Evolutionary conservation across 2,888 invertebrate species (phyloP).

Genomic region (Morpho helenor): DNA sequence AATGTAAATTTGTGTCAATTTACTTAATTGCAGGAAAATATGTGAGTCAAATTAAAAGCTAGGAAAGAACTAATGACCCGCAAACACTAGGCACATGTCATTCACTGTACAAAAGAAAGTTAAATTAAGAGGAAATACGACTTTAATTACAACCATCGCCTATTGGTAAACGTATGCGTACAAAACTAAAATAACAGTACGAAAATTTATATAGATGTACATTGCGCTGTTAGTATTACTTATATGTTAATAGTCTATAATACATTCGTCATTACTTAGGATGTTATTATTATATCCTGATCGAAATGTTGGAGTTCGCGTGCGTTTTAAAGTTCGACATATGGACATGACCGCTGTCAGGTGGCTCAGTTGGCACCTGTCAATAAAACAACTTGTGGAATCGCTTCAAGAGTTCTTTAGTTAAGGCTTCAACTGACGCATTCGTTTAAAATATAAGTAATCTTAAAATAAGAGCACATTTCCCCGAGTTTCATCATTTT

Average conservation of each 20-base stretch:
- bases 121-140: conserved; percentile 51
- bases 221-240: conserved; percentile 1
- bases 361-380: conserved; percentile 64
- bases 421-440: not conserved
- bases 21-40: not conserved
- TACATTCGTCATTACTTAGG: not conserved
- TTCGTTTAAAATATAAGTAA: not conserved
- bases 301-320: conserved; percentile 41
- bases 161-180: conserved; percentile 9
- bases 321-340: conserved; percentile 51
- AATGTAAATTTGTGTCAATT: no score
- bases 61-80: conserved; percentile 26
- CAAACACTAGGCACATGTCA: conserved; percentile 55
- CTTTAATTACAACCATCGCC: conserved; percentile 56
- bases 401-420: conserved; percentile 1
- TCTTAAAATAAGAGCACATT: no score
- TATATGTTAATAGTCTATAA: not conserved
- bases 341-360: conserved; percentile 72
- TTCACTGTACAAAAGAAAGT: conserved; percentile 39
- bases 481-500: no score
- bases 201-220: not conserved
- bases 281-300: not conserved
- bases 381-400: conserved; percentile 13
- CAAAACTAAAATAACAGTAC: not conserved
- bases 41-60: conserved; percentile 16